Evolutionary conservation across 1,140 invertebrate genomes (phyloP).

Genomic region (Medauroidea extradentata): DNA sequence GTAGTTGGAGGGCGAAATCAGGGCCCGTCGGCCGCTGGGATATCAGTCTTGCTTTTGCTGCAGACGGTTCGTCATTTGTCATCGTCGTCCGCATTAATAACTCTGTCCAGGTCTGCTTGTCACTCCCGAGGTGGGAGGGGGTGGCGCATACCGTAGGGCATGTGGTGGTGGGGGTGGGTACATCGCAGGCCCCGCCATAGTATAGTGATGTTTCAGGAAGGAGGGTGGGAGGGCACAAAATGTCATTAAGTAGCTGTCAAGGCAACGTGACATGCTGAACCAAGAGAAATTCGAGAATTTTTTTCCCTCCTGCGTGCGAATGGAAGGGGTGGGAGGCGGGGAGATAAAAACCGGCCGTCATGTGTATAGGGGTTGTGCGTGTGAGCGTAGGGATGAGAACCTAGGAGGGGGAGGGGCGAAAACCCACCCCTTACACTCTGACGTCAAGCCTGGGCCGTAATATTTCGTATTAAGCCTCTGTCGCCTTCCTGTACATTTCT

Average conservation of each 20-base stretch:
- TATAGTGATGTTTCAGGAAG: too few relatives aligned
- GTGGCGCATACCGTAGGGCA: neutral
- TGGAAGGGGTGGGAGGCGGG: too few relatives aligned
- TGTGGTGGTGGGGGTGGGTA: neutral
- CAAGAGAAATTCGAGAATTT: too few relatives aligned
- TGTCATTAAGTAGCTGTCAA: slow-evolving; percentile 15
- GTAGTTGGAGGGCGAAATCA: neutral
- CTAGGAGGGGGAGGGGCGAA: too few relatives aligned
- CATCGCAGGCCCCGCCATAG: neutral
- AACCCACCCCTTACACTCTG: too few relatives aligned
- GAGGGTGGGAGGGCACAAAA: slow-evolving; percentile 5
- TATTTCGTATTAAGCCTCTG: too few relatives aligned
- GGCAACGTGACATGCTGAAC: slow-evolving; percentile 9
- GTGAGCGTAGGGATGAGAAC: too few relatives aligned
- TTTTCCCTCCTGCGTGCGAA: too few relatives aligned
- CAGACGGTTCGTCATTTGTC: slow-evolving; percentile 16
- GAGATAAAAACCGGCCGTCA: too few relatives aligned
- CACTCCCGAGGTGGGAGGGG: neutral
- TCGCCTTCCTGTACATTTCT: too few relatives aligned
- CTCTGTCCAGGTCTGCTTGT: slow-evolving; percentile 5
- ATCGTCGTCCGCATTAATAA: slow-evolving; percentile 13
- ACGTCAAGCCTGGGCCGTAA: too few relatives aligned
- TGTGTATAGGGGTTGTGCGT: too few relatives aligned
- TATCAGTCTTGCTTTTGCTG: slow-evolving; percentile 18
- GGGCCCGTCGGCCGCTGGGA: neutral